Conservation (phyloP, 2,797 vertebrate species). For the Propithecus deckenii region DNA sequence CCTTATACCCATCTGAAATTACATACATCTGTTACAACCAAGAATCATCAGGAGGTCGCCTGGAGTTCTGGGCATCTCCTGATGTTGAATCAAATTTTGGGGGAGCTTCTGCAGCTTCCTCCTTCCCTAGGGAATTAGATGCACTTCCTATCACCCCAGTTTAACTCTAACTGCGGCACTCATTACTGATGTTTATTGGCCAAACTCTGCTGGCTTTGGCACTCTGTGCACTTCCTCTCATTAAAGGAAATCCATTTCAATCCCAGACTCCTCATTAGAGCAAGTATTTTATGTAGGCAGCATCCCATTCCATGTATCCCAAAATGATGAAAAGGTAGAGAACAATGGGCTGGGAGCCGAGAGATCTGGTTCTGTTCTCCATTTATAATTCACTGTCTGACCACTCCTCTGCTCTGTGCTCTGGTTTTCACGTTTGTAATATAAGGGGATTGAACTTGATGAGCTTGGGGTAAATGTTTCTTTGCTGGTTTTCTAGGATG, state of each 20-base stretch:
- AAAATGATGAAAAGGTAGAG: not conserved
- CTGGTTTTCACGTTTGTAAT: not conserved
- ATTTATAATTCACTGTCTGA: not conserved
- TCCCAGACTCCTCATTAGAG: constrained; percentile 6
- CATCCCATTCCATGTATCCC: not conserved
- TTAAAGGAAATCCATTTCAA: constrained; percentile 36
- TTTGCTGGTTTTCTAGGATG: not conserved
- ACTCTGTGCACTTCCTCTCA: not conserved
- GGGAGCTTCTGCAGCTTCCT: not conserved
- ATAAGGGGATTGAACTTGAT: not conserved
- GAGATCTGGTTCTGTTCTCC: not conserved
- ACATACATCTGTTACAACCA: not conserved
- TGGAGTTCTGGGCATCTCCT: not conserved
- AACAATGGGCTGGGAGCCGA: not conserved
- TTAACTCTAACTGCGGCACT: not conserved
- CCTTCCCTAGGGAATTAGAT: not conserved
- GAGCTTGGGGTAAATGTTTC: not conserved
- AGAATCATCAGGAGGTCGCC: not conserved
- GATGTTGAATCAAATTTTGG: not conserved
- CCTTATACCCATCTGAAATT: not conserved
- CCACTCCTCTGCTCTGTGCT: not conserved
- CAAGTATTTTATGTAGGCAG: constrained; percentile 22
- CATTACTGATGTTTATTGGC: constrained; percentile 38
- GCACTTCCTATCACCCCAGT: not conserved
- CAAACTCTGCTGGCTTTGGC: constrained; percentile 9